These are phyloP conservation scores for Macropus fuliginosus DNA, from an alignment of 2,797 vertebrate species.

Conservation along the genomic window DNA sequence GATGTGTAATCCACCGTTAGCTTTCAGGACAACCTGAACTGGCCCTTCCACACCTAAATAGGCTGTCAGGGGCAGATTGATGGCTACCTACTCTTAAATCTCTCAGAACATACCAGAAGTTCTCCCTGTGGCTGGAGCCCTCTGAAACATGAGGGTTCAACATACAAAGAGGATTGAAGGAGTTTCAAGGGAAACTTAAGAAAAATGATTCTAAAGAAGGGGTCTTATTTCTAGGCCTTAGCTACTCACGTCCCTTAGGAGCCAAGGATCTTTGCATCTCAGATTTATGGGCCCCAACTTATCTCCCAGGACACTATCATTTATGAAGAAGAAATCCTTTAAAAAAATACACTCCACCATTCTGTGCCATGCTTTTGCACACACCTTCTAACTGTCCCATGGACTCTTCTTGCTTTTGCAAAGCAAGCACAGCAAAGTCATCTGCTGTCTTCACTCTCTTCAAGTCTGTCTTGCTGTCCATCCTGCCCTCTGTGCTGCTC, in stretches of 20 bases:
- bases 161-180: constrained; percentile 28
- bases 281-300: constrained; percentile 65
- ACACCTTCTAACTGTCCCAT: constrained; percentile 94
- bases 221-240: constrained; percentile 67
- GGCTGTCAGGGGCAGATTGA: constrained; percentile 55
- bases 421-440: constrained; percentile 94
- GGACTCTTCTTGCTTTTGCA: constrained; percentile 97
- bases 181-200: constrained; percentile 74
- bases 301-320: constrained; percentile 79
- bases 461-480: constrained; percentile 83
- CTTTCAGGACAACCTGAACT: constrained; percentile 37
- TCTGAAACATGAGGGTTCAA: background rate
- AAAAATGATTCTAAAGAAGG: constrained; percentile 73
- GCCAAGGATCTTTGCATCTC: constrained; percentile 39
- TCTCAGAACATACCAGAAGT: background rate
- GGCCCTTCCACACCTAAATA: constrained; percentile 51
- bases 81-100: constrained; percentile 33
- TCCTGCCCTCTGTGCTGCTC: constrained; percentile 81
- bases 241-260: constrained; percentile 45
- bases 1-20: constrained; percentile 57
- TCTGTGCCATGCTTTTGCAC: constrained; percentile 34
- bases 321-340: constrained; percentile 79
- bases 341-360: constrained; percentile 71
- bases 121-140: background rate
- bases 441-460: constrained; percentile 88